Percentiles rank a stretch among this genome's conserved stretches.
These are phyloP conservation scores for Chunga burmeisteri DNA, from an alignment of 2,113 vertebrate genomes.

Conservation along the genomic window DNA sequence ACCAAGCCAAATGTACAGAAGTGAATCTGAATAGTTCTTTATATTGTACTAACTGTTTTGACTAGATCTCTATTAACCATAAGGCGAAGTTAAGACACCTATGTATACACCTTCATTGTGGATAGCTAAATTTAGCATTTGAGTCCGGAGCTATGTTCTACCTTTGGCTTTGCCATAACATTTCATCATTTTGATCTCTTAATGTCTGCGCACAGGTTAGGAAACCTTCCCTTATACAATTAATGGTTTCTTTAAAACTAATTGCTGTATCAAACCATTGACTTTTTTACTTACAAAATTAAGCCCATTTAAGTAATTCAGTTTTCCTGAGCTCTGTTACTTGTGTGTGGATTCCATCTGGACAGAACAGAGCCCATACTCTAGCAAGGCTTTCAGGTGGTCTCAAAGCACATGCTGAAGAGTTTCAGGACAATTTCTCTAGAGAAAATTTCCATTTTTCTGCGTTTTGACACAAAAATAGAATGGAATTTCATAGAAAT, in stretches of 20 bases:
- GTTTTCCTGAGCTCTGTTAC: conserved; percentile 14
- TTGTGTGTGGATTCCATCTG: neutral
- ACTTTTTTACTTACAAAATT: neutral
- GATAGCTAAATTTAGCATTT: neutral
- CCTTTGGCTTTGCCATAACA: neutral
- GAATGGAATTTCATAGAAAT: conserved; percentile 2
- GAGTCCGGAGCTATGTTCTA: neutral
- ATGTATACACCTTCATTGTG: neutral
- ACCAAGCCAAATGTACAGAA: neutral
- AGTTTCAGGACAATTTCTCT: conserved; percentile 7
- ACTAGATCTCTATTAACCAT: neutral
- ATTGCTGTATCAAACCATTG: neutral
- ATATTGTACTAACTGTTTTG: neutral
- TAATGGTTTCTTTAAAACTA: neutral
- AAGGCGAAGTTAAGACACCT: neutral
- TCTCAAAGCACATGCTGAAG: neutral
- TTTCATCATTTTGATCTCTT: neutral
- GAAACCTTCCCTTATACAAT: neutral
- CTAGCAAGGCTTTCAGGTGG: neutral
- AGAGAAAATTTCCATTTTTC: neutral
- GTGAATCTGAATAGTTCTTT: neutral
- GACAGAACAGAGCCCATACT: neutral
- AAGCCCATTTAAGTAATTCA: neutral
- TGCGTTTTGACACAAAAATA: neutral
- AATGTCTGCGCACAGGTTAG: neutral